Conservation (phyloP, 2,797 vertebrate species). For the Cuniculus paca region DNA sequence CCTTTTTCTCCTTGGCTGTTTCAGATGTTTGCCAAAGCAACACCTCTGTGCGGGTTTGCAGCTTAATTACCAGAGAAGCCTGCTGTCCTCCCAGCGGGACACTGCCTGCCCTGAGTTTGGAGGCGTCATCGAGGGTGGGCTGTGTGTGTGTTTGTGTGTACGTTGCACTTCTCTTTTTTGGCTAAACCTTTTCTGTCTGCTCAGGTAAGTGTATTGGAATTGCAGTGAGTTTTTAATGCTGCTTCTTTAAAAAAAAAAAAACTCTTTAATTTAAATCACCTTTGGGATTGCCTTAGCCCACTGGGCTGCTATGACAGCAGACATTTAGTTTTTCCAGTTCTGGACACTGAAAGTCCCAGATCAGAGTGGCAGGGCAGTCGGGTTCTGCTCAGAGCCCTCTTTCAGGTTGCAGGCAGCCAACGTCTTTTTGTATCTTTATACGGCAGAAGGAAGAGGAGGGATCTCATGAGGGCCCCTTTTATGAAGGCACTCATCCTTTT, state of each 20-base stretch:
- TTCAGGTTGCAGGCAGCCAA: neutral
- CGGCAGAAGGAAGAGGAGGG: too few species aligned
- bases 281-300: neutral
- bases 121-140: neutral
- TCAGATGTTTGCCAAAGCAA: neutral
- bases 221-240: neutral
- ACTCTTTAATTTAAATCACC: neutral
- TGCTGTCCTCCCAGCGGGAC: neutral
- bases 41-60: neutral
- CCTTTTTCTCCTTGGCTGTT: neutral
- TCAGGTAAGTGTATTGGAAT: neutral
- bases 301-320: too few species aligned
- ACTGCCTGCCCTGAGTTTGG: neutral
- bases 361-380: accelerated
- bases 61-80: neutral
- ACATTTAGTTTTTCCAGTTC: neutral
- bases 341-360: neutral
- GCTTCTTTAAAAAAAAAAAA: neutral
- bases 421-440: neutral
- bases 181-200: neutral
- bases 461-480: neutral
- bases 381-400: neutral
- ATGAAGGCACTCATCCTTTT: too few species aligned
- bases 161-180: neutral
- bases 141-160: neutral